These are phyloP conservation scores for Pelobates cultripes DNA, from an alignment of 2,797 vertebrate genomes.

Conservation along the genomic window DNA sequence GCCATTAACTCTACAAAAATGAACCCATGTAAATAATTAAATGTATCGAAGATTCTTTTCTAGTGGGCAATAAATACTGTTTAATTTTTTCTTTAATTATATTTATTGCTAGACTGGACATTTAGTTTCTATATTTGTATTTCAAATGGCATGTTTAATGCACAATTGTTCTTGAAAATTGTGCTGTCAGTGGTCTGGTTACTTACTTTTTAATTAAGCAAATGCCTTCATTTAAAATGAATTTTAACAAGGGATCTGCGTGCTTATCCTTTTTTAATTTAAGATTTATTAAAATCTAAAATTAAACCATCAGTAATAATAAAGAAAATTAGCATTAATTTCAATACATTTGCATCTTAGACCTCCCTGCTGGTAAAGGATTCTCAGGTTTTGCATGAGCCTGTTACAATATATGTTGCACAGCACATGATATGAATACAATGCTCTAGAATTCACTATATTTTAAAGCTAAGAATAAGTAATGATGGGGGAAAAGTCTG, in stretches of 20 bases:
- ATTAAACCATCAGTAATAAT: slow-evolving; percentile 64
- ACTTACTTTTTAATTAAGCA: slow-evolving; percentile 60
- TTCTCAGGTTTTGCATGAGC: not conserved
- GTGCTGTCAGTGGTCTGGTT: slow-evolving; percentile 51
- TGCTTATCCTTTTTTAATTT: slow-evolving; percentile 57
- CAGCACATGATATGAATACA: not conserved
- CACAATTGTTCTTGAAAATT: slow-evolving; percentile 45
- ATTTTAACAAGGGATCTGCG: slow-evolving; percentile 33
- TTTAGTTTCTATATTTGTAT: slow-evolving; percentile 39
- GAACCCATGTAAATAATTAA: slow-evolving; percentile 38
- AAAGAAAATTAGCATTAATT: slow-evolving; percentile 57
- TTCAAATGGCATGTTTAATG: slow-evolving; percentile 37
- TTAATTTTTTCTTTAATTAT: slow-evolving; percentile 27
- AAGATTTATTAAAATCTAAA: slow-evolving; percentile 55
- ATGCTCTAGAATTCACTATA: not conserved
- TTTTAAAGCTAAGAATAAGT: not conserved
- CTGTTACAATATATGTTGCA: not conserved
- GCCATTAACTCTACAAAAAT: slow-evolving; percentile 22
- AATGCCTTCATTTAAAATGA: slow-evolving; percentile 48
- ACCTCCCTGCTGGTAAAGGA: slow-evolving; percentile 13
- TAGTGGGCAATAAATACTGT: slow-evolving; percentile 23
- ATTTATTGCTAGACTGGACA: slow-evolving; percentile 15
- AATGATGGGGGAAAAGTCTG: too few species aligned
- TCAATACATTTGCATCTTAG: slow-evolving; percentile 54
- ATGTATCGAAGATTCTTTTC: slow-evolving; percentile 9